Percentiles rank a stretch among this genome's conserved stretches.
These are phyloP conservation scores for Rhincodon typus DNA, from an alignment of 2,797 vertebrate genomes.

Conservation along the genomic window DNA sequence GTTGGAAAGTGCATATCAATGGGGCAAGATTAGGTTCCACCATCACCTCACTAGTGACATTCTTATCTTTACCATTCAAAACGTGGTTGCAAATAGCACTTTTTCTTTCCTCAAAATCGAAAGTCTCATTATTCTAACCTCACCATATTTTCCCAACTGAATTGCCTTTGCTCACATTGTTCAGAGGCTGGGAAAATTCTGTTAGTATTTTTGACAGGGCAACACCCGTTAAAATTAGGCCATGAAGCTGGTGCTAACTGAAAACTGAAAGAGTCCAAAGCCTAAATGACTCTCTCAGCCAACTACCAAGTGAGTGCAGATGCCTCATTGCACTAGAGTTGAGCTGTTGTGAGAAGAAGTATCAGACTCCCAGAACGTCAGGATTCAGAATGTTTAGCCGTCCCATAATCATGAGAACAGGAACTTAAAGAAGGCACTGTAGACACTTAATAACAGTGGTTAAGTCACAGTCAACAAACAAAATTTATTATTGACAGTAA, in stretches of 20 bases:
- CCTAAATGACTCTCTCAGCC: not conserved
- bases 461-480: slow-evolving; percentile 6
- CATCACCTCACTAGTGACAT: too few relatives aligned
- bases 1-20: too few relatives aligned
- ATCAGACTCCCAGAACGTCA: not conserved
- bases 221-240: not conserved
- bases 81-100: too few relatives aligned
- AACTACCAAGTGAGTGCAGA: not conserved
- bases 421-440: not conserved
- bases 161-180: too few relatives aligned
- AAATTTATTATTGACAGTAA: not conserved
- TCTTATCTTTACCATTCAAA: too few relatives aligned
- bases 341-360: not conserved
- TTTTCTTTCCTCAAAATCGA: too few relatives aligned
- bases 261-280: not conserved
- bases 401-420: not conserved
- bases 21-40: too few relatives aligned
- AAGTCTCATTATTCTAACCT: too few relatives aligned
- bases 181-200: too few relatives aligned
- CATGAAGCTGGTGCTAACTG: not conserved
- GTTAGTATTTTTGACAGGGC: not conserved
- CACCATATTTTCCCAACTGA: too few relatives aligned
- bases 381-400: not conserved
- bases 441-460: not conserved
- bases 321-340: not conserved